Evolutionary conservation across 2,888 invertebrate genomes (phyloP), one percentile per base, ranked within the genome.

Genomic region (Rhagium mordax): DNA sequence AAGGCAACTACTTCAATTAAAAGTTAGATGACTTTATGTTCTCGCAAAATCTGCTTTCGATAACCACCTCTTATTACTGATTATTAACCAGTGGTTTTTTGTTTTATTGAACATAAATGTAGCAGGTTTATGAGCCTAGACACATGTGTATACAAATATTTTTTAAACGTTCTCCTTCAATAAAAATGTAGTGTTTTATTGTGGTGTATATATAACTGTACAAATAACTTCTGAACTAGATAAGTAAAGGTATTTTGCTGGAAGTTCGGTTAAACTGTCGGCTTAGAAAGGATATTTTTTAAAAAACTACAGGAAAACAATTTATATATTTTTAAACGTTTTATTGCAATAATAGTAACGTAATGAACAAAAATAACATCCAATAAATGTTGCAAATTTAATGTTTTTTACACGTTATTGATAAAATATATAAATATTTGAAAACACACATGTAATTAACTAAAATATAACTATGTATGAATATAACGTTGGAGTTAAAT

Each of bases 1-100:
- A 59, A 33, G 61, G 61, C 61, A 61, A 61, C 61, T 61, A 21
- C 13, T 20, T 61, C 61, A 61, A 61, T 61, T 61, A 61, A 61
- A 41, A 20, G 7, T 61, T 61, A 61, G 61, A 61, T 60, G 29
- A 27, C 13, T 55, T 20, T 20, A 57, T n/a, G 0, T 27, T 57
- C n/a, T 57, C n/a, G 41, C n/a, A n/a, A n/a, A 41, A n/a, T 15
- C n/a, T n/a, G n/a, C n/a, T 41, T 33, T 33, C 33, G 1, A 33
- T 10, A 13, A 33, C 33, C 33, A 10, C 33, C 33, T 10, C 8
- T 33, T 33, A 33, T 33, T 33, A 3, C 33, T 13, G 10, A 33
- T 2, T 13, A 33, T 33, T 10, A 10, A 33, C 27, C 27, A 33
- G 33, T 10, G 33, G 33, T 33, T 13, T 33, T 33, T 33, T 33